Evolutionary conservation across 2,888 invertebrate species (phyloP).

Genomic region (Heteropelma amictum): DNA sequence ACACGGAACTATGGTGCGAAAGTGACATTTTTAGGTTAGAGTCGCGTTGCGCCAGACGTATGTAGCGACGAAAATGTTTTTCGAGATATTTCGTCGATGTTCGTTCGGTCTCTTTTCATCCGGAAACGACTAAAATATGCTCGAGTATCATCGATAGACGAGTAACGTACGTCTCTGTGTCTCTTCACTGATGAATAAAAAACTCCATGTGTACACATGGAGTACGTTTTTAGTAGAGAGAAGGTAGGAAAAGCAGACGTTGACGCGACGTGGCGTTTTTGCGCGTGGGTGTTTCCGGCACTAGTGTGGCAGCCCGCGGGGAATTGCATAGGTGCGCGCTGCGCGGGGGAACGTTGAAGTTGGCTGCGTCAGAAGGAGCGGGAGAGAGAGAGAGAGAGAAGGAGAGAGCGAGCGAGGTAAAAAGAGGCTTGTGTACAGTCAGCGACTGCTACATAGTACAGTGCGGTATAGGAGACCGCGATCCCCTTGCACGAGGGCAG

Average conservation of each 20-base stretch:
- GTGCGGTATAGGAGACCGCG: conserved; percentile 20
- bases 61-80: too few relatives aligned
- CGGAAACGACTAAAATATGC: background rate
- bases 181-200: conserved; percentile 33
- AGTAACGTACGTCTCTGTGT: background rate
- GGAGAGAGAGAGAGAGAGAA: conserved; percentile 30
- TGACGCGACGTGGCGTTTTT: conserved; percentile 30
- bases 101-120: too few relatives aligned
- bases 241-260: conserved; percentile 13
- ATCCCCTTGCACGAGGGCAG: conserved; percentile 19
- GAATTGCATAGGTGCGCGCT: conserved; percentile 47
- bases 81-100: too few relatives aligned
- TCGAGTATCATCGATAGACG: too few relatives aligned
- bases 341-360: conserved; percentile 25
- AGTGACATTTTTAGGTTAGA: too few relatives aligned
- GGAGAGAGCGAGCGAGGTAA: conserved; percentile 5
- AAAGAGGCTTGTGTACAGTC: conserved; percentile 2
- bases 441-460: conserved; percentile 6
- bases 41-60: too few relatives aligned
- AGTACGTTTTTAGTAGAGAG: conserved; percentile 32
- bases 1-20: too few relatives aligned
- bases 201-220: conserved; percentile 33
- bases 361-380: conserved; percentile 25
- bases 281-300: conserved; percentile 72
- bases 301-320: conserved; percentile 29